Evolutionary conservation across 2,888 invertebrate species (phyloP).

Genomic region (Patella pellucida): DNA sequence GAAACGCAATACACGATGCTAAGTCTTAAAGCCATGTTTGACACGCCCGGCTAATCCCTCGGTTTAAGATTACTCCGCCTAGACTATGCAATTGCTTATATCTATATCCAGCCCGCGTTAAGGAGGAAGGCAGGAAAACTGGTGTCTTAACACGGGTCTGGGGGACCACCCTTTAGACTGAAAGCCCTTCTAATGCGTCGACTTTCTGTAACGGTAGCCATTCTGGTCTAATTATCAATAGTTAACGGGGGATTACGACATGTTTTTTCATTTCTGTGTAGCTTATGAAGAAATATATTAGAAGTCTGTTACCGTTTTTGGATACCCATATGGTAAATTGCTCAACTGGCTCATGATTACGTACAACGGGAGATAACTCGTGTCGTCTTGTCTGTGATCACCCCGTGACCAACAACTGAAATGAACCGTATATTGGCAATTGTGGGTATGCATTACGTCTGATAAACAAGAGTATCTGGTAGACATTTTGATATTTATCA

Average conservation of each 20-base stretch:
- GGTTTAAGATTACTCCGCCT: constrained; percentile 7
- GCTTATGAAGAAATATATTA: background rate
- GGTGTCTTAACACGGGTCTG: background rate
- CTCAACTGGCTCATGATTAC: too few relatives aligned
- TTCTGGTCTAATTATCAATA: background rate
- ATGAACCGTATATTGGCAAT: too few relatives aligned
- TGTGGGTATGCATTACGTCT: too few relatives aligned
- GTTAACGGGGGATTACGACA: background rate
- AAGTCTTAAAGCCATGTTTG: constrained; percentile 2
- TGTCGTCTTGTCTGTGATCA: background rate
- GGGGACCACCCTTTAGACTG: background rate
- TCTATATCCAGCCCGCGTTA: background rate
- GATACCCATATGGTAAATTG: too few relatives aligned
- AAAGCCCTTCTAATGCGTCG: background rate
- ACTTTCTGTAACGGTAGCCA: background rate
- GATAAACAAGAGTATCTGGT: too few relatives aligned
- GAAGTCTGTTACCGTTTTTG: too few relatives aligned
- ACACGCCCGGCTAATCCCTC: constrained; percentile 11
- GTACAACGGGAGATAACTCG: background rate
- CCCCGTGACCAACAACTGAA: too few relatives aligned
- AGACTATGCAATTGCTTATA: constrained; percentile 10
- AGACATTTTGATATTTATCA: too few relatives aligned
- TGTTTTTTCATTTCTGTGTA: background rate
- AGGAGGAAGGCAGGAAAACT: background rate
- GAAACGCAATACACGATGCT: background rate